These are phyloP conservation scores for Silurus glanis DNA, from an alignment of 2,113 vertebrate species.

Conservation along the genomic window DNA sequence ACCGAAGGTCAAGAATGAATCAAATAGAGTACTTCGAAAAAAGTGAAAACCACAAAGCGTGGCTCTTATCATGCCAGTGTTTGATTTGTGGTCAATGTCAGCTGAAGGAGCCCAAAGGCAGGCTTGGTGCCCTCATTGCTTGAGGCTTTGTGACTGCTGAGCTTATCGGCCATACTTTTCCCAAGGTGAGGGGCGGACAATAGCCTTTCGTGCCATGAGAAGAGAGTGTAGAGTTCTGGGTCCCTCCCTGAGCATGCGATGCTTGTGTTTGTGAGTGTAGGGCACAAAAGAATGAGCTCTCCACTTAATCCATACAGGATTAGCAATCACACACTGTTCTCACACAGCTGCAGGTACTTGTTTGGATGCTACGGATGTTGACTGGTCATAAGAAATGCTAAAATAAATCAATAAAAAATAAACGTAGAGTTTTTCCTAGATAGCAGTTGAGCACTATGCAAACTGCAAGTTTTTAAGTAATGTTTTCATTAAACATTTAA, in stretches of 20 bases:
- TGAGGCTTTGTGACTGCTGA: slow-evolving; percentile 35
- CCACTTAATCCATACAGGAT: slow-evolving; percentile 43
- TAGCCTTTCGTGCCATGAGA: slow-evolving; percentile 54
- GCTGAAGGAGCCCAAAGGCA: slow-evolving; percentile 35
- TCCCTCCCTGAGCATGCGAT: slow-evolving; percentile 49
- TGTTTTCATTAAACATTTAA: not conserved
- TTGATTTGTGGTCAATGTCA: slow-evolving; percentile 22
- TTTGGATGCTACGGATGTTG: slow-evolving; percentile 37
- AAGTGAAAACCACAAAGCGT: slow-evolving; percentile 48
- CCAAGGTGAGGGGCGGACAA: slow-evolving; percentile 53
- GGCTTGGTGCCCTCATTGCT: slow-evolving; percentile 47
- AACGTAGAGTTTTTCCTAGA: not conserved
- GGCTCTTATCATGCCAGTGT: slow-evolving; percentile 42
- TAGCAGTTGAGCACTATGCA: not conserved
- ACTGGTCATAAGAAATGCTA: not conserved
- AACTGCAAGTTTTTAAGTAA: not conserved
- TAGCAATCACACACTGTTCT: slow-evolving; percentile 25
- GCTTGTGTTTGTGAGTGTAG: slow-evolving; percentile 19
- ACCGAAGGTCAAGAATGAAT: slow-evolving; percentile 35
- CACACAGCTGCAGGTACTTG: slow-evolving; percentile 34
- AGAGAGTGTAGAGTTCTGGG: slow-evolving; percentile 44
- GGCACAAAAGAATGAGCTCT: slow-evolving; percentile 47
- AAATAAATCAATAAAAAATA: not conserved
- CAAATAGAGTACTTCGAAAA: not conserved
- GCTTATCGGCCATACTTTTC: slow-evolving; percentile 50